A percentile compares a stretch with the other conserved stretches of the same genome.
These are phyloP conservation scores for Antheraea yamamai DNA, from an alignment of 2,888 invertebrate species.

Conservation along the genomic window DNA sequence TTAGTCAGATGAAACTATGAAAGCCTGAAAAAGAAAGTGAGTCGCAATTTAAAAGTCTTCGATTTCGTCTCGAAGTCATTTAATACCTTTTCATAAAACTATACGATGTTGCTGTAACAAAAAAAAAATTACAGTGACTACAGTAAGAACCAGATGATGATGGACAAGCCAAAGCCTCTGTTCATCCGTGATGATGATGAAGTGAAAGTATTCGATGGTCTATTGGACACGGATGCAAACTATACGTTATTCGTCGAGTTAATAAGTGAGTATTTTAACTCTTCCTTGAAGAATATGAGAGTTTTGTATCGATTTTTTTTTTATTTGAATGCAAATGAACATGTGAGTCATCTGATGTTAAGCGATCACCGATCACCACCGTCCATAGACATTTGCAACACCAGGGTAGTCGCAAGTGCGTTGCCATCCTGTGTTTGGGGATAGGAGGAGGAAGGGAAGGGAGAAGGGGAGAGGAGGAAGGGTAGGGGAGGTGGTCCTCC, in stretches of 20 bases:
- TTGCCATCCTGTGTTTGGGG: no score
- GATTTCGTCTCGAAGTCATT: background rate
- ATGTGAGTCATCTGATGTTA: no score
- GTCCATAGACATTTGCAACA: no score
- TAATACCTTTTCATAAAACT: background rate
- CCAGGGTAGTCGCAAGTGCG: no score
- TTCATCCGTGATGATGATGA: slow-evolving; percentile 42
- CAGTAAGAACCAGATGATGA: slow-evolving; percentile 50
- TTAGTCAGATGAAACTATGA: background rate
- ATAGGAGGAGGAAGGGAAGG: no score
- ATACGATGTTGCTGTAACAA: background rate
- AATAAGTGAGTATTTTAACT: slow-evolving; percentile 83
- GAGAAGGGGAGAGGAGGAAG: no score
- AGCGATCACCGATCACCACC: no score
- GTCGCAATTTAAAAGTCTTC: background rate
- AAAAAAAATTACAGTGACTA: slow-evolving; percentile 44
- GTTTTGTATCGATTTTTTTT: background rate
- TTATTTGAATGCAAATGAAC: no score
- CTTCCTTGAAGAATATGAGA: background rate
- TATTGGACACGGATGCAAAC: slow-evolving; percentile 88
- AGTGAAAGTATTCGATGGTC: slow-evolving; percentile 82
- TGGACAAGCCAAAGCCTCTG: slow-evolving; percentile 45
- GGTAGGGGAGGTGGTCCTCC: no score
- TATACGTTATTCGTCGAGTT: slow-evolving; percentile 94
- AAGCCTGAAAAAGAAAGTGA: background rate